These are phyloP conservation scores for Anastatus disparis DNA, from an alignment of 1,140 invertebrate species.

Conservation along the genomic window DNA sequence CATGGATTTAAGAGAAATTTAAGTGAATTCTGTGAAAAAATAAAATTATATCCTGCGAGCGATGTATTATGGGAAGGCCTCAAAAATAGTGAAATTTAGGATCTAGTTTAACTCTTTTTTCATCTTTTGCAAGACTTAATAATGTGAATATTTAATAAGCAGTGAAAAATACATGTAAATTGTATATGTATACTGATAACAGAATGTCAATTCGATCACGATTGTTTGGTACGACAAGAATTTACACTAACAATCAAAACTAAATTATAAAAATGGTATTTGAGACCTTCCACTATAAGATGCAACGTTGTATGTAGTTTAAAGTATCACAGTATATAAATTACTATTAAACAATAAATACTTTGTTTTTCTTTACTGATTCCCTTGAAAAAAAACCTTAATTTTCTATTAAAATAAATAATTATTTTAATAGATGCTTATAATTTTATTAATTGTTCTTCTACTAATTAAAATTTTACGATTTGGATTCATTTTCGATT, in stretches of 20 bases:
- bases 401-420: no score
- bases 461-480: no score
- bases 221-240: not conserved
- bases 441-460: no score
- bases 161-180: not conserved
- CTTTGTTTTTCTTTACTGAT: conserved; percentile 6
- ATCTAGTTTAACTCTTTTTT: not conserved
- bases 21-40: conserved; percentile 12
- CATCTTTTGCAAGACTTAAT: not conserved
- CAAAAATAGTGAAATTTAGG: not conserved
- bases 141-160: not conserved
- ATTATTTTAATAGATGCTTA: no score
- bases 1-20: not conserved
- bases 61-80: conserved; percentile 24
- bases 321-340: conserved; percentile 38
- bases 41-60: conserved; percentile 19
- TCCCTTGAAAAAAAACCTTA: no score
- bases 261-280: conserved; percentile 4
- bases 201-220: not conserved
- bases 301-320: conserved; percentile 33
- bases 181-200: not conserved
- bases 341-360: conserved; percentile 29
- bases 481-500: no score
- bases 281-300: conserved; percentile 35
- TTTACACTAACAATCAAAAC: not conserved